Base-by-base conservation (phyloP, 2,888 invertebrate species). In the Ormyrus pomaceus region DNA sequence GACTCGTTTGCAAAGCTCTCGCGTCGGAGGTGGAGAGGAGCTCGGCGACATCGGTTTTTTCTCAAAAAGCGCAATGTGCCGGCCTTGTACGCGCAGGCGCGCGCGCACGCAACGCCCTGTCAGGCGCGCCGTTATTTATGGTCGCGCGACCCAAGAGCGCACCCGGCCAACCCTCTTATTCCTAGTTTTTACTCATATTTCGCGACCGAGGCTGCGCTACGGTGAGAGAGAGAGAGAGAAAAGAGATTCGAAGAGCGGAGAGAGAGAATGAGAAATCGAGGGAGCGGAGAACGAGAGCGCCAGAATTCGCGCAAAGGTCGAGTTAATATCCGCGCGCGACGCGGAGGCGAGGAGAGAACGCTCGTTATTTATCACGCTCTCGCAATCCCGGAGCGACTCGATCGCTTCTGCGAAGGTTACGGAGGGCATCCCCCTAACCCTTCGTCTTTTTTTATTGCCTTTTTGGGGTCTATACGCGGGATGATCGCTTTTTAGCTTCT, bases 101-200 rank as follows among this genome's bases (percentile, higher is more conserved):
- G 11, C 50, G 48, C 11, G 56, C 62, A 19, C 50, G 70, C 64
- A 48, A 13, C 58, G 64, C 46, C 68, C 85, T 88, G 88, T 88
- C 88, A 87, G 85, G 83, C 53, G 84, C 84, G 83, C 82, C 84
- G 86, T 87, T 88, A 89, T 89, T 88, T 89, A 89, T 87, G 87
- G 83, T 84, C 85, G 85, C 82, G 85, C 82, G 85, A 79, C 84
- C 79, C 85, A 4, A 34, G 34, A 34, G 34, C 34, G 83, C 84
- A 5, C 56, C 6, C 80, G 85, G 84, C 86, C 86, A 84, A 88
- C 87, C 87, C 88, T 88, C 88, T 88, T 88, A 89, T 88, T 88
- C 86, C 83, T 79, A 86, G 83, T 86, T 87, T 87, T 86, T 85
- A 82, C 86, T 86, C 87, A 86, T 87, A 89, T 88, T 88, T 87